These are phyloP conservation scores for Puma concolor DNA, from an alignment of 2,113 vertebrate species.

Conservation along the genomic window DNA sequence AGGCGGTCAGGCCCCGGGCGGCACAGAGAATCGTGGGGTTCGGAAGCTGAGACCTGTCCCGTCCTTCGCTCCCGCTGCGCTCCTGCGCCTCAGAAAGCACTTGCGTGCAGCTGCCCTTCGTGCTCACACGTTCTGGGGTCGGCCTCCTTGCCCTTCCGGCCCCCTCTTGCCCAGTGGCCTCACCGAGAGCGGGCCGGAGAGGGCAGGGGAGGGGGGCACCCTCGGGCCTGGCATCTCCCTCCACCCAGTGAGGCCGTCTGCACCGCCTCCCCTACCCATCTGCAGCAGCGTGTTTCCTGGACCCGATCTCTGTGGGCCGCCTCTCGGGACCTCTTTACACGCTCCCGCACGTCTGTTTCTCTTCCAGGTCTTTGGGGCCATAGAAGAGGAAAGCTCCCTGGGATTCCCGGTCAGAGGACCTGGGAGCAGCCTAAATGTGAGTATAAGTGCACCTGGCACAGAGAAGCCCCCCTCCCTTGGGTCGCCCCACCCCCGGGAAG, in stretches of 20 bases:
- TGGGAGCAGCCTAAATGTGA: conserved; percentile 89
- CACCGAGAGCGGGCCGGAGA: neutral
- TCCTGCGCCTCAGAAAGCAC: neutral
- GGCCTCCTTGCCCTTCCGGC: neutral
- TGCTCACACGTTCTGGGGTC: neutral
- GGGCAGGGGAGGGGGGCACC: no score
- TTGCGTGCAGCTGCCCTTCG: no score
- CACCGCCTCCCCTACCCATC: fast-evolving
- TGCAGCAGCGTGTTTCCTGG: fast-evolving
- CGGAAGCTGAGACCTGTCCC: neutral
- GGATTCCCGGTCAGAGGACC: conserved; percentile 94
- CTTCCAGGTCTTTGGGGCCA: conserved; percentile 93
- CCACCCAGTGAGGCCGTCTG: fast-evolving
- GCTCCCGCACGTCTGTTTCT: neutral
- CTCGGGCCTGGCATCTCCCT: neutral
- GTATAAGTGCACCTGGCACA: conserved; percentile 62
- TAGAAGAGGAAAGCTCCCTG: conserved; percentile 91
- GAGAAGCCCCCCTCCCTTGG: neutral
- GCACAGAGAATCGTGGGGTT: fast-evolving
- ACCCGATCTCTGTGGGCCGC: fast-evolving
- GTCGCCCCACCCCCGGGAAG: fast-evolving
- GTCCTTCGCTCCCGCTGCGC: no score
- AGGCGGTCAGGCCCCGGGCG: neutral
- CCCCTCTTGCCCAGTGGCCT: neutral
- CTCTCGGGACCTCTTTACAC: neutral